Evolutionary conservation across 2,888 invertebrate genomes (phyloP), one percentile per base, ranked within the genome.

Genomic region (Agrotis puta): DNA sequence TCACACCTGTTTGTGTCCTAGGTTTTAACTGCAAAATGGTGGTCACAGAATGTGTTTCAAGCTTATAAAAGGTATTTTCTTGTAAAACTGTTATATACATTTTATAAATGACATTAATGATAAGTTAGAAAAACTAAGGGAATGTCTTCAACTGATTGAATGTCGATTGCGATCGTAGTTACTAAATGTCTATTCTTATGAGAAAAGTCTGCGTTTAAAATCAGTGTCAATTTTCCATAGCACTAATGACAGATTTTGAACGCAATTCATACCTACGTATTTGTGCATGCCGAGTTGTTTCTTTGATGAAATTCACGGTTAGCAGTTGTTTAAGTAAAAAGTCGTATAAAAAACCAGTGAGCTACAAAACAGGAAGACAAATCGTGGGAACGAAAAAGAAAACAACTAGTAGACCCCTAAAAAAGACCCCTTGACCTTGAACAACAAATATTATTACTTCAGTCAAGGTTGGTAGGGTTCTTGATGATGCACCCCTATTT

Each of bases 1-100:
- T 74, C 58, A 59, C 79, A 83, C 75, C 79, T 74, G 79, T 82
- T 70, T 51, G 57, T 63, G 24, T 54, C 53, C 20, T 50, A n/a
- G 70, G 22, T 39, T 68, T 62, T 54, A 53, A 70, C 57, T 56
- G 64, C 62, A 77, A 47, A 70, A 54, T 62, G 13, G 47, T 58
- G 62, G 47, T 43, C 53, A 64, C 11, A 39, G 48, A 71, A 77
- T 61, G 5, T 62, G 39, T 45, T 63, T 47, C 47, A 50, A 59
- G 47, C n/a, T 24, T 22, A 24, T 63, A 43, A n/a, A 63, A 39
- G n/a, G 11, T 43, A 14, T 64, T 1, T 75, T 56, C n/a, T 56
- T 16, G 39, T 9, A 45, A 16, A 45, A 5, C 45, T 16, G 5
- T 14, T 16, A 45, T 22, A 4, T 16, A 45, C 2, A 6, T 24